phyloP scores from a whole-genome alignment of 2,113 vertebrate species.

The Phyllostomus discolor region DNA sequence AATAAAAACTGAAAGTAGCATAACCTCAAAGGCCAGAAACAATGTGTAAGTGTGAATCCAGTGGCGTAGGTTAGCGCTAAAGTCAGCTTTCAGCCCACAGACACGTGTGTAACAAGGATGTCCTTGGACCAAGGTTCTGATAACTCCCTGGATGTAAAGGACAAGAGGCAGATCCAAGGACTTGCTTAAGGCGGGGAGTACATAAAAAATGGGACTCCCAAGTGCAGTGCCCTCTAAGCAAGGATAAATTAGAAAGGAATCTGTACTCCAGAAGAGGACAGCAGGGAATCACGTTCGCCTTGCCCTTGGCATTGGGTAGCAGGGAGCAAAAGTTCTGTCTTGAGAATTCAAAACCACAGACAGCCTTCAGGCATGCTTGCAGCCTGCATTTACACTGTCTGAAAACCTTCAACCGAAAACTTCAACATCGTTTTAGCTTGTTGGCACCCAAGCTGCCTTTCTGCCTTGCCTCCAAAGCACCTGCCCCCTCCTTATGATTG shows the following conservation, averaged over 20 bases:
- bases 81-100: not conserved
- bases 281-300: not conserved
- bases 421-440: not conserved
- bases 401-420: not conserved
- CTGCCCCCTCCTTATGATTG: not conserved
- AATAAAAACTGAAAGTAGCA: not conserved
- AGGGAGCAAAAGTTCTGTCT: not conserved
- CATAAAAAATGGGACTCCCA: not conserved
- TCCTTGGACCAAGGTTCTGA: not conserved
- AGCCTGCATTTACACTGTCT: not conserved
- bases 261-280: not conserved
- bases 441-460: not conserved
- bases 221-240: not conserved
- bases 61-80: not conserved
- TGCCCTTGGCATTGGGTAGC: not conserved
- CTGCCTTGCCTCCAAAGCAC: not conserved
- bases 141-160: not conserved
- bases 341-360: not conserved
- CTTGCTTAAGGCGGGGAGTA: not conserved
- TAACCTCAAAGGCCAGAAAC: conserved; percentile 10
- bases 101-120: not conserved
- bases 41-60: not conserved
- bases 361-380: not conserved
- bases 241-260: not conserved
- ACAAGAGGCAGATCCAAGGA: not conserved